Percentiles rank a stretch among this genome's conserved stretches.
Evolutionary conservation across 2,113 vertebrate species (phyloP).

Genomic region (Alectura lathami): DNA sequence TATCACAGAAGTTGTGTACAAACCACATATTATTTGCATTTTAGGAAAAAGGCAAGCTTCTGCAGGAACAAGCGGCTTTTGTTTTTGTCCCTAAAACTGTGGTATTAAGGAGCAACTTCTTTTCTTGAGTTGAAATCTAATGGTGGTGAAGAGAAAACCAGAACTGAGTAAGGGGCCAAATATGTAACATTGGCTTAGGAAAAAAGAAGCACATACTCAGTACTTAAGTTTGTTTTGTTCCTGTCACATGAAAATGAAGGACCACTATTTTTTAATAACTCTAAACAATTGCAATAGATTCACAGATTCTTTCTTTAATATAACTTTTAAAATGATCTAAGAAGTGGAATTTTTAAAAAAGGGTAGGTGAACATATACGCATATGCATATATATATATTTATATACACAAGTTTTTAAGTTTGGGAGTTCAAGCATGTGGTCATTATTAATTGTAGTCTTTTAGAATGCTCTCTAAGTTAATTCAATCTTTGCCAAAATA

Average conservation of each 20-base stretch:
- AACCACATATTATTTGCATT: neutral
- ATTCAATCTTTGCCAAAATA: neutral
- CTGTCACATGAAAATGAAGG: neutral
- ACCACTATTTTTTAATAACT: neutral
- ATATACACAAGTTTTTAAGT: neutral
- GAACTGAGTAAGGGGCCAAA: neutral
- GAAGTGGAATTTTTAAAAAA: neutral
- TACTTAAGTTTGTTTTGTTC: neutral
- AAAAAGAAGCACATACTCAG: neutral
- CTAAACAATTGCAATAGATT: neutral
- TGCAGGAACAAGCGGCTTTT: neutral
- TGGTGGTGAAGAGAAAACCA: neutral
- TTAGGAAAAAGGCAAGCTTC: neutral
- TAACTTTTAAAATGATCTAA: neutral
- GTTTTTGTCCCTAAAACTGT: neutral
- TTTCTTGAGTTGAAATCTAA: neutral
- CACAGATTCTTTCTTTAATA: neutral
- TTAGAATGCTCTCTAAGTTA: neutral
- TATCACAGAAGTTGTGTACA: neutral
- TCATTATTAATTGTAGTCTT: neutral
- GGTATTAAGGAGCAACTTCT: neutral
- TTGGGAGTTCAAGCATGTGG: neutral
- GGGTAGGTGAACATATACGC: neutral
- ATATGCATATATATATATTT: too few species aligned
- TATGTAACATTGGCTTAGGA: rapidly evolving